Evolutionary conservation across 2,113 vertebrate genomes (phyloP), one percentile per base, ranked within the genome.

Genomic region (Echinops telfairi): DNA sequence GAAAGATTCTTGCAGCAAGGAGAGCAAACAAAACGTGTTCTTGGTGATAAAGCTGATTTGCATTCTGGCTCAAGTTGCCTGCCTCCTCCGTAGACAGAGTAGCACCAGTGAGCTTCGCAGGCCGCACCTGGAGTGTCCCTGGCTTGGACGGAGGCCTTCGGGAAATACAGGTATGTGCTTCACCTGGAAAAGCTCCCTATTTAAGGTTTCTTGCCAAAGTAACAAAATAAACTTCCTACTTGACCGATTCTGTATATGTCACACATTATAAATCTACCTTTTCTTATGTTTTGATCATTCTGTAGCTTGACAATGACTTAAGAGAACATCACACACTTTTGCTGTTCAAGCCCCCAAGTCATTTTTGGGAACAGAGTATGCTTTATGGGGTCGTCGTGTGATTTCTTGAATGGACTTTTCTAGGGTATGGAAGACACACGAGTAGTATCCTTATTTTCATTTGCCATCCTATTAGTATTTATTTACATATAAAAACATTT

Each of bases 31-130:
- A 53, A 62, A 62, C 43, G 5, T 77, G 4, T 90, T 40, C 58
- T 90, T 89, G 33, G 73, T 62, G 66, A 81, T 88, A 77, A 92
- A 89, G 33, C 36, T 68, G 71, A 75, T 91, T 88, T 88, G 57
- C 9, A 25, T 87, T 86, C 33, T 25, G 29, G 29, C 17, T 66
- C n/a, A 36, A 80, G 23, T 14, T 83, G 29, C 33, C 40, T 78
- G 27, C 76, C 76, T 75, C 76, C 25, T 87, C 27, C 81, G 58
- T n/a, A 77, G 76, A 43, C 40, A 19, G 10, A 62, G 22, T 27
- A 29, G 10, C 79, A 83, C 47, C 29, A 60, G 33, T 77, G 17
- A 86, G 47, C 20, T 76, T 64, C 70, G 76, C 79, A 80, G 75
- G 79, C 22, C 33, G 62, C 7, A 38, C 47, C 57, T 90, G 73